Conservation (phyloP, 1,140 invertebrate genomes). For the Coptotermes formosanus region DNA sequence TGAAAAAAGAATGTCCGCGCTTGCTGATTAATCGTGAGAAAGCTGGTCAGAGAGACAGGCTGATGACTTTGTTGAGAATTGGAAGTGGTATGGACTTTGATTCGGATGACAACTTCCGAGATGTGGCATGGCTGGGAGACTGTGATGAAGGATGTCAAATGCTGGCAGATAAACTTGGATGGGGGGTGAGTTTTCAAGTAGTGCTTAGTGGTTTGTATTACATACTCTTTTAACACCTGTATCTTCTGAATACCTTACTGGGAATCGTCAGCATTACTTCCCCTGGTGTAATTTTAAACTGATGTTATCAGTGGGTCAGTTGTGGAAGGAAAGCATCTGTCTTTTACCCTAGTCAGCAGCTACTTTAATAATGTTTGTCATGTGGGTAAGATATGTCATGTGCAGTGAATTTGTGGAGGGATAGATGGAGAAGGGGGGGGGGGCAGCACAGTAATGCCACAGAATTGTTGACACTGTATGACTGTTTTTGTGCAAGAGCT, state of each 20-base stretch:
- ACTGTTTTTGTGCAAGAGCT: too few species aligned
- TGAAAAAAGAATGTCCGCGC: constrained; percentile 54
- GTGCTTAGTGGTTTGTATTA: background rate
- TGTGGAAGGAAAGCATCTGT: too few species aligned
- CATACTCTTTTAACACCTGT: background rate
- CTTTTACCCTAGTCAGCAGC: too few species aligned
- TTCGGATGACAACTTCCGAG: constrained; percentile 61
- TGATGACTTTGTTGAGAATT: constrained; percentile 57
- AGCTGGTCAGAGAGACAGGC: constrained; percentile 57
- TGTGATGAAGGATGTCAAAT: constrained; percentile 82
- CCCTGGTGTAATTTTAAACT: background rate
- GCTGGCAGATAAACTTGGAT: constrained; percentile 80
- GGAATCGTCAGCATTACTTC: background rate
- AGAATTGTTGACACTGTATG: too few species aligned
- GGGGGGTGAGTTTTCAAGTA: constrained; percentile 54
- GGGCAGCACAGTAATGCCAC: too few species aligned
- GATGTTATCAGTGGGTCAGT: background rate
- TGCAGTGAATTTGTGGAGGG: too few species aligned
- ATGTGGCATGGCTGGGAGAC: constrained; percentile 84
- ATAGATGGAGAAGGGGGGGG: too few species aligned
- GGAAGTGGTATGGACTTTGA: constrained; percentile 66
- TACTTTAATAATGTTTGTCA: too few species aligned
- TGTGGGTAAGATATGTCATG: too few species aligned
- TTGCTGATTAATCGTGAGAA: constrained; percentile 83
- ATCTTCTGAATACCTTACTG: background rate